These are phyloP conservation scores for Matsumurasca onukii DNA, from an alignment of 1,140 invertebrate genomes.

Conservation along the genomic window DNA sequence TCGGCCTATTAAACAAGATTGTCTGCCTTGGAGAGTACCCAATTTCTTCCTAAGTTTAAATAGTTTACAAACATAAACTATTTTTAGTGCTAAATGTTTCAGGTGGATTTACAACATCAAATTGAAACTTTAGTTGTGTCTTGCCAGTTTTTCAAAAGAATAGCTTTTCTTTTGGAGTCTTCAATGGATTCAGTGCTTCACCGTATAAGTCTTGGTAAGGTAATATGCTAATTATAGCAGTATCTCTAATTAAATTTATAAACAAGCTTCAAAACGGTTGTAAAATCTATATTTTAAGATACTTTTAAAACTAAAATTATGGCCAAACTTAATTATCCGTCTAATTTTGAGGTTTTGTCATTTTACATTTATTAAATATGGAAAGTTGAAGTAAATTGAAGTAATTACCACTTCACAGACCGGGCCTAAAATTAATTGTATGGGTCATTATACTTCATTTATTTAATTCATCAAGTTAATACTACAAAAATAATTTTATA, in stretches of 20 bases:
- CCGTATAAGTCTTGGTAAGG: conserved; percentile 11
- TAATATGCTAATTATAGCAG: not conserved
- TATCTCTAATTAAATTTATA: not conserved
- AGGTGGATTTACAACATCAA: conserved; percentile 25
- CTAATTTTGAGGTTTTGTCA: not conserved
- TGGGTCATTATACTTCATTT: not conserved
- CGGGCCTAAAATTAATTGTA: not conserved
- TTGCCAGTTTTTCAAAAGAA: conserved; percentile 32
- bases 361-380: not conserved
- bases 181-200: conserved; percentile 3
- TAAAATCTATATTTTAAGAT: not conserved
- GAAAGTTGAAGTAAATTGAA: not conserved
- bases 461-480: not conserved
- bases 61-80: no score
- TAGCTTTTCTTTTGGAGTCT: conserved; percentile 1
- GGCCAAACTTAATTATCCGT: not conserved
- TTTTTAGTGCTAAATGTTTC: no score
- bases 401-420: not conserved
- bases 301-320: no score
- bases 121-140: conserved; percentile 26
- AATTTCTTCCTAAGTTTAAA: no score
- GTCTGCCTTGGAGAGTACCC: no score
- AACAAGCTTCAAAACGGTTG: not conserved
- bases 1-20: no score
- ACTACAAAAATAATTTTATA: not conserved